These are phyloP conservation scores for Habropoda laboriosa DNA, from an alignment of 1,140 invertebrate genomes.

Conservation along the genomic window DNA sequence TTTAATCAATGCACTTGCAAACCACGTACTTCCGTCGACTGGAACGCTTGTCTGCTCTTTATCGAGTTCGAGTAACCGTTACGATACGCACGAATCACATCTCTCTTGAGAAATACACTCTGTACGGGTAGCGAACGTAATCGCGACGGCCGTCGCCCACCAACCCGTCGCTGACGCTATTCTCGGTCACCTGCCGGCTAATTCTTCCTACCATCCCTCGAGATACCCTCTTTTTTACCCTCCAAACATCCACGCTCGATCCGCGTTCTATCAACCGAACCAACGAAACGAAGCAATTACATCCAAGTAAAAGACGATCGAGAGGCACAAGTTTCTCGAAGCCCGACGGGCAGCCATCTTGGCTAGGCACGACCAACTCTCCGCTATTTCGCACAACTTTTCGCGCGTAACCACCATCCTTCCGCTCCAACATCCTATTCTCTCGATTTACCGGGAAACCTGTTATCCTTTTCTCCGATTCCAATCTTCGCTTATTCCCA, in stretches of 20 bases:
- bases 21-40: neutral
- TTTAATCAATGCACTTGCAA: slow-evolving; percentile 5
- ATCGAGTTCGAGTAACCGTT: neutral
- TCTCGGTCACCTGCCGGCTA: neutral
- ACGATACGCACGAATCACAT: neutral
- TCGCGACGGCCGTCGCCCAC: slow-evolving; percentile 58
- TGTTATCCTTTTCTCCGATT: neutral
- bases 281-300: slow-evolving; percentile 35
- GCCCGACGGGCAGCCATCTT: slow-evolving; percentile 79
- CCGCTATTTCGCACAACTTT: slow-evolving; percentile 46
- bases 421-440: neutral
- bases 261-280: neutral
- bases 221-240: neutral
- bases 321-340: slow-evolving; percentile 62
- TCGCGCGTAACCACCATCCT: slow-evolving; percentile 28
- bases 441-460: neutral
- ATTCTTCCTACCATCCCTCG: too few species aligned
- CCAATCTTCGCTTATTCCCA: neutral
- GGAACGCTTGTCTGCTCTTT: neutral
- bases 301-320: slow-evolving; percentile 30
- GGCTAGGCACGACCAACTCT: slow-evolving; percentile 57
- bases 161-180: slow-evolving; percentile 14
- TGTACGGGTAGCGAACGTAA: slow-evolving; percentile 1
- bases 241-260: neutral
- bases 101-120: neutral